Base-by-base conservation (phyloP, 2,797 vertebrate species). In the Odontamblyopus lacepedii region DNA sequence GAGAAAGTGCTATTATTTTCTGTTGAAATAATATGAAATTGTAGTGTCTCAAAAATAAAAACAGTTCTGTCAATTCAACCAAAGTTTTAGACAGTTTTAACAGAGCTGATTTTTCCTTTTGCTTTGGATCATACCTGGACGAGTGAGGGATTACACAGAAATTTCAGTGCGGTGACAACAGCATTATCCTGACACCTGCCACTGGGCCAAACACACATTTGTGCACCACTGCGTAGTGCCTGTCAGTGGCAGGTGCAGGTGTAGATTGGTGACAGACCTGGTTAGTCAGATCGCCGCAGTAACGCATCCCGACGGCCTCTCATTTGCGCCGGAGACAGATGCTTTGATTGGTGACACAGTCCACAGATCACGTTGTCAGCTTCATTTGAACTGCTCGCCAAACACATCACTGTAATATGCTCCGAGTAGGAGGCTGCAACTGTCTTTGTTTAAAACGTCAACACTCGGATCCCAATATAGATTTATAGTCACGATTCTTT, bases 281-380 rank as follows among this genome's bases (percentile, higher is more conserved):
- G 78, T 83, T 79, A 85, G 73, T 77, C 82, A 60, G 71, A 64
- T 53, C n/a, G 51, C 38, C 30, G 72, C 77, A 63, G 72, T 83
- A 81, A 89, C 59, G 38, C 77, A 41, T 74, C 77, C 73, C 65
- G 83, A 88, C 87, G 66, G 9, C 69, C 69, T 87, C 87, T 87
- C 78, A 63, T 85, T 82, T 83, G 74, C 80, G 81, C 79, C 84
- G 62, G 61, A 50, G 59, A 84, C 16, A 60, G 63, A 30, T 53
- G 55, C 67, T 73, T 64, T 77, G 73, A 85, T 69, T 59, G 44
- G 67, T 50, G 68, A 63, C 75, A 12, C 61, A 3, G 23, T 59
- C 63, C 67, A 26, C 67, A 26, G 50, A 55, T 83, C 74, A 71
- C 76, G 71, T 71, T 74, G 67, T 86, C 81, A 29, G 69, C 67